These are phyloP conservation scores for Siphamia tubifer DNA, from an alignment of 2,113 vertebrate genomes.

Conservation along the genomic window DNA sequence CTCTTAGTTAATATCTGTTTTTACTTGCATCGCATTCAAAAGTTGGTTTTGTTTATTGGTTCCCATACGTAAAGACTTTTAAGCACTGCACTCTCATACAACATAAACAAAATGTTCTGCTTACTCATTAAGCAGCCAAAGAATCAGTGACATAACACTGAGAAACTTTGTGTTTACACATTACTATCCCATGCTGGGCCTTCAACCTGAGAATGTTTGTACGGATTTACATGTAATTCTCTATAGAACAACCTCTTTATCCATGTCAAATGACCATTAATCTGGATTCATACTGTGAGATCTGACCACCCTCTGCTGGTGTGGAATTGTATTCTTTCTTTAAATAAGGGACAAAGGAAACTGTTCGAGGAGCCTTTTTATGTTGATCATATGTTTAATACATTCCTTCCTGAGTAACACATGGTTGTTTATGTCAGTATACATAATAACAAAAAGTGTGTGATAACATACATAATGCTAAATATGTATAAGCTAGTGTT, in stretches of 20 bases:
- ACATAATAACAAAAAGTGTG: background rate
- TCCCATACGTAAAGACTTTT: background rate
- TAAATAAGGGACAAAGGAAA: background rate
- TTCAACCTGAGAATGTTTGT: background rate
- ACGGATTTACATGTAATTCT: conserved; percentile 57
- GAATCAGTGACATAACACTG: background rate
- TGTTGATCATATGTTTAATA: no score
- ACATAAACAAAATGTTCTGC: background rate
- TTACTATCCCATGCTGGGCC: background rate
- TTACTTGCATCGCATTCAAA: background rate
- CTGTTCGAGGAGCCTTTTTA: no score
- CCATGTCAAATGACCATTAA: conserved; percentile 62
- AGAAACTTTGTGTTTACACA: conserved; percentile 18
- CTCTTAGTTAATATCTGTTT: background rate
- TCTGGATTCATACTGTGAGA: conserved; percentile 15
- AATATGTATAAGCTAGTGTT: background rate
- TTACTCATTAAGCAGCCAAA: background rate
- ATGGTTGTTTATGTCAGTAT: background rate
- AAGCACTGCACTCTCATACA: background rate
- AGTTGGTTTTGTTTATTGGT: background rate
- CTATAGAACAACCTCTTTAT: conserved; percentile 43
- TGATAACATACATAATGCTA: no score
- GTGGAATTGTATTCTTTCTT: background rate
- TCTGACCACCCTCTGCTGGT: background rate
- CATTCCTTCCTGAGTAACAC: no score